Evolutionary conservation across 2,888 invertebrate species (phyloP).

Genomic region (Dicyrtoma fusca): DNA sequence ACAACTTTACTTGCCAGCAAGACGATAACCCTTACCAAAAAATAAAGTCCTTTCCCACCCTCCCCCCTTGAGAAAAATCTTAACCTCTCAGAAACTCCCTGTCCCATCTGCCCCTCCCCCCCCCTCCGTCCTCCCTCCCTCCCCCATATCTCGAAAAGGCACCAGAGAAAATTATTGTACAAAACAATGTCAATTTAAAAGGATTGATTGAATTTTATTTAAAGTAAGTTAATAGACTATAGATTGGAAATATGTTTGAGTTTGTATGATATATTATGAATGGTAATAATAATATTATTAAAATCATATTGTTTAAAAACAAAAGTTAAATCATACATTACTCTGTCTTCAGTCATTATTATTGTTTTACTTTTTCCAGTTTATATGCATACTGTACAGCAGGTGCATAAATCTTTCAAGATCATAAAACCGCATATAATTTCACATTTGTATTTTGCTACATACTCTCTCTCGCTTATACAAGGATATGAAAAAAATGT

Average conservation of each 20-base stretch:
- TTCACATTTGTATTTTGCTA: too few relatives aligned
- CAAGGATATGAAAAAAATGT: too few relatives aligned
- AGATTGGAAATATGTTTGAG: slow-evolving; percentile 19
- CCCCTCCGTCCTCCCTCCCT: too few relatives aligned
- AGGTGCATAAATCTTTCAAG: too few relatives aligned
- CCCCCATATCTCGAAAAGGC: slow-evolving; percentile 8
- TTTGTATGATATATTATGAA: slow-evolving; percentile 14
- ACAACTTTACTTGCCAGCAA: neutral
- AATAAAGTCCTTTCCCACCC: neutral
- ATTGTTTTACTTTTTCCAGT: too few relatives aligned
- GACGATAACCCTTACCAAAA: too few relatives aligned
- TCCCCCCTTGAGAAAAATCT: too few relatives aligned
- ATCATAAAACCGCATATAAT: too few relatives aligned
- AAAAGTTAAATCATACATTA: neutral
- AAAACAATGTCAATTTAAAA: slow-evolving; percentile 43
- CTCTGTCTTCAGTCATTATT: slow-evolving; percentile 2
- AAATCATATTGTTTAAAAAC: neutral
- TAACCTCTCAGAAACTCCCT: neutral
- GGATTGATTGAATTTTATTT: slow-evolving; percentile 24
- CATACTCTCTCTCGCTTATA: too few relatives aligned
- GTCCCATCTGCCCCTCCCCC: too few relatives aligned
- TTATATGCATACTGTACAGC: too few relatives aligned
- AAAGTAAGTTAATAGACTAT: slow-evolving; percentile 10
- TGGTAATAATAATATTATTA: neutral
- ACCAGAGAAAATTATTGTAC: slow-evolving; percentile 39